A percentile compares a stretch with the other conserved stretches of the same genome.
Conservation (phyloP, 2,797 vertebrate species). For the Micropoecilia bifurca region DNA sequence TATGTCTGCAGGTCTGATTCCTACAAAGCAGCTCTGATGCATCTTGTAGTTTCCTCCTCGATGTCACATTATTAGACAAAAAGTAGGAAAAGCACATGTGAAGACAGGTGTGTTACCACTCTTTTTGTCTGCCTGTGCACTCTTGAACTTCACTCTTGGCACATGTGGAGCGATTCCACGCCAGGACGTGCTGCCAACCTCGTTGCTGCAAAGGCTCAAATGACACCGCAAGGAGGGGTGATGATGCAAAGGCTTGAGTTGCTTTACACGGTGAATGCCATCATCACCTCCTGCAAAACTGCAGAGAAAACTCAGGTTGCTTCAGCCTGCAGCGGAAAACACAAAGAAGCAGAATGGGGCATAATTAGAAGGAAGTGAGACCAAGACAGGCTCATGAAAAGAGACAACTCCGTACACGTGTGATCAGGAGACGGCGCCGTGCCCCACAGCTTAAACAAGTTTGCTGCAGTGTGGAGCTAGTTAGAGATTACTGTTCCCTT, state of each 20-base stretch:
- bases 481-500: slow-evolving; percentile 74
- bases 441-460: slow-evolving; percentile 57
- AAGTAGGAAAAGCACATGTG: slow-evolving; percentile 21
- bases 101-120: neutral
- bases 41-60: neutral
- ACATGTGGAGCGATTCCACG: slow-evolving; percentile 7
- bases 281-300: slow-evolving; percentile 42
- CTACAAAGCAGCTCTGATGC: neutral
- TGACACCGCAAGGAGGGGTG: slow-evolving; percentile 25
- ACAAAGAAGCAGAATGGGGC: slow-evolving; percentile 20
- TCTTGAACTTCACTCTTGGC: slow-evolving; percentile 42
- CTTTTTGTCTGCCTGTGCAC: slow-evolving; percentile 2
- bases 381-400: slow-evolving; percentile 31
- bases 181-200: slow-evolving; percentile 33
- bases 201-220: slow-evolving; percentile 23
- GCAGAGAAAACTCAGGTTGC: slow-evolving; percentile 5
- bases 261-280: slow-evolving; percentile 35
- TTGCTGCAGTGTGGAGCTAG: slow-evolving; percentile 65
- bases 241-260: slow-evolving; percentile 36
- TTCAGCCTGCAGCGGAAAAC: slow-evolving; percentile 52
- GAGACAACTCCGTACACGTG: slow-evolving; percentile 36
- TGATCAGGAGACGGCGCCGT: slow-evolving; percentile 56
- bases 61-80: neutral
- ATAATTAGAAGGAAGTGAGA: slow-evolving; percentile 45
- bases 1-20: neutral